Conservation (phyloP, 2,888 invertebrate genomes). For the Lasioglossum leucozonium region DNA sequence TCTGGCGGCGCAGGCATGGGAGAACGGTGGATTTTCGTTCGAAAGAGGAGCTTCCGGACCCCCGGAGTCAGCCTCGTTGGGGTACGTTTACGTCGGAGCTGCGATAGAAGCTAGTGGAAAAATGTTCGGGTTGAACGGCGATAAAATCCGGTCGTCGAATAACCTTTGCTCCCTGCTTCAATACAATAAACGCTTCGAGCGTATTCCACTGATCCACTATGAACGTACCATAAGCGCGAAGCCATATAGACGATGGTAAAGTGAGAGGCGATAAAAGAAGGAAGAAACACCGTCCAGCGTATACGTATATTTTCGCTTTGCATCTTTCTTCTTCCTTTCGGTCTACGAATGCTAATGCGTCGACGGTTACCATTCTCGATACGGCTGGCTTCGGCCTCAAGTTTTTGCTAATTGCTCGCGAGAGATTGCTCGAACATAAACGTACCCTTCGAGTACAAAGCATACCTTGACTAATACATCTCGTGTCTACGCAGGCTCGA, state of each 20-base stretch:
- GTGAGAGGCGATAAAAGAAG: not conserved
- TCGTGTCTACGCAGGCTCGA: not conserved
- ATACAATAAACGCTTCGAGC: not conserved
- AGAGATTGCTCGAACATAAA: not conserved
- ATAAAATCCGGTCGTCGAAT: not conserved
- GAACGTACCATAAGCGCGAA: not conserved
- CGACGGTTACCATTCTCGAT: not conserved
- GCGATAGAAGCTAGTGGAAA: not conserved
- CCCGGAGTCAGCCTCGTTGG: slow-evolving; percentile 1
- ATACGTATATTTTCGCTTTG: too few species aligned
- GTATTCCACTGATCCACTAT: not conserved
- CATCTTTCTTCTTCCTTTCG: not conserved
- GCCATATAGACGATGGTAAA: not conserved
- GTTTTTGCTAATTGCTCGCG: too few species aligned
- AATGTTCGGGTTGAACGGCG: not conserved
- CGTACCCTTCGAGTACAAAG: not conserved
- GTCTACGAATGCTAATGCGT: not conserved
- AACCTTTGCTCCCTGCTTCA: not conserved
- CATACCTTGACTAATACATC: not conserved
- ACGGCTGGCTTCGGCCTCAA: too few species aligned
- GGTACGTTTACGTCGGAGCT: slow-evolving; percentile 6
- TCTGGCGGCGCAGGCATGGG: not conserved
- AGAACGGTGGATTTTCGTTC: not conserved
- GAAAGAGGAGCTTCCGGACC: not conserved
- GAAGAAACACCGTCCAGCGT: too few species aligned